Percentiles rank a stretch among this genome's conserved stretches.
These are phyloP conservation scores for Euura lappo DNA, from an alignment of 1,140 invertebrate genomes.

Conservation along the genomic window DNA sequence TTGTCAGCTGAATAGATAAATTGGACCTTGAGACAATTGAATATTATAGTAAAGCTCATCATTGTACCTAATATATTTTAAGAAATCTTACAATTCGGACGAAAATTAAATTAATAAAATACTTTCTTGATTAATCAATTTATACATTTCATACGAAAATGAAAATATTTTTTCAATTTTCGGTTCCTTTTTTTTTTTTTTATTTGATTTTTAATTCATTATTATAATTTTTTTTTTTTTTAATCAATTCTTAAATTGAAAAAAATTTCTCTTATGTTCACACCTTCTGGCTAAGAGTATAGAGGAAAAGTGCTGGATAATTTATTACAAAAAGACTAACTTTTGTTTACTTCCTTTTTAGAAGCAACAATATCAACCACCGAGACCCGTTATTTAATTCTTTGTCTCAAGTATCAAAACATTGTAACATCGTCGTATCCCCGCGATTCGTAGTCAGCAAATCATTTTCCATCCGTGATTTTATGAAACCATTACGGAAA, in stretches of 20 bases:
- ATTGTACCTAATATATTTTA: not conserved
- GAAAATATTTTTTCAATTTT: not conserved
- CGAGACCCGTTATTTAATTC: not conserved
- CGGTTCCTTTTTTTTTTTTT: not conserved
- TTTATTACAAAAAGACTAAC: not conserved
- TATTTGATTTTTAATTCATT: too few species aligned
- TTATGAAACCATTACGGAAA: too few species aligned
- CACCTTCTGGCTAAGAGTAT: not conserved
- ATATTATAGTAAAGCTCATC: constrained; percentile 3
- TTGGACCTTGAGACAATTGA: constrained; percentile 5
- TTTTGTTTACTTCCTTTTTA: not conserved
- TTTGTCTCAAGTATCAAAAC: not conserved
- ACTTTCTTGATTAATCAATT: not conserved
- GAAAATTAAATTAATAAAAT: not conserved
- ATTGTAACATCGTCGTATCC: not conserved
- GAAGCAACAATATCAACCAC: not conserved
- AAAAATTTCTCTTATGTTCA: too few species aligned
- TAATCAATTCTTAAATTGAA: too few species aligned
- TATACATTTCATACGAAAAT: not conserved
- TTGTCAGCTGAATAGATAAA: constrained; percentile 5
- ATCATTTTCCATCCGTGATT: too few species aligned
- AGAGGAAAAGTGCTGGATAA: constrained; percentile 5
- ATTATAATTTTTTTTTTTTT: too few species aligned
- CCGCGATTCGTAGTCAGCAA: too few species aligned
- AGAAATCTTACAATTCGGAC: not conserved